Percentiles rank a stretch among this genome's conserved stretches.
Evolutionary conservation across 2,888 invertebrate genomes (phyloP).

Genomic region (Ichneumoninae sp.): DNA sequence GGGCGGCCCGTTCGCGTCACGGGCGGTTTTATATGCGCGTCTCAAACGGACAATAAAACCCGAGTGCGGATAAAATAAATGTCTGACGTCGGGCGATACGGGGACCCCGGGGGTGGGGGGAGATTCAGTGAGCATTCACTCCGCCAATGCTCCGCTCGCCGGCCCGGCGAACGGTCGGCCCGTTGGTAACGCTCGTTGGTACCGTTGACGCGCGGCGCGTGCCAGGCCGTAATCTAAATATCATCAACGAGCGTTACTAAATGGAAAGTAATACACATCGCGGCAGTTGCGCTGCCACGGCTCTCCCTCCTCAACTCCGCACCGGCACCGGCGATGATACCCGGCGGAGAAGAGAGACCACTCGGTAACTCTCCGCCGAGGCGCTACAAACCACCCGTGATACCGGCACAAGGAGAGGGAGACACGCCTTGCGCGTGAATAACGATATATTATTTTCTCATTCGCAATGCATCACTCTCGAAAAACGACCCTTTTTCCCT

Average conservation of each 20-base stretch:
- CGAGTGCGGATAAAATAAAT: slow-evolving; percentile 48
- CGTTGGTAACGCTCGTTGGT: slow-evolving; percentile 19
- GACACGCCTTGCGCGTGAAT: slow-evolving; percentile 66
- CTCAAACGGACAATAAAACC: slow-evolving; percentile 61
- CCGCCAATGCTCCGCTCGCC: slow-evolving; percentile 26
- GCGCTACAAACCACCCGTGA: slow-evolving; percentile 62
- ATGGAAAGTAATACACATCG: slow-evolving; percentile 70
- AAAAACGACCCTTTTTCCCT: slow-evolving; percentile 63
- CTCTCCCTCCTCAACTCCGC: neutral
- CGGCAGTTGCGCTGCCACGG: slow-evolving; percentile 36
- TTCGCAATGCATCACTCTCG: slow-evolving; percentile 70
- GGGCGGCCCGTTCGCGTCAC: slow-evolving; percentile 17
- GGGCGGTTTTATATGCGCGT: slow-evolving; percentile 42
- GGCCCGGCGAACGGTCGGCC: slow-evolving; percentile 6
- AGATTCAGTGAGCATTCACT: slow-evolving; percentile 57
- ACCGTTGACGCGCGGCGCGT: slow-evolving; percentile 69
- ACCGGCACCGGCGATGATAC: slow-evolving; percentile 51
- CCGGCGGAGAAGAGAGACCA: slow-evolving; percentile 28
- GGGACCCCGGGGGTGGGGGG: slow-evolving; percentile 16
- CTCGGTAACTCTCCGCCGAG: slow-evolving; percentile 16
- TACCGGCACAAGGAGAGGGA: slow-evolving; percentile 45
- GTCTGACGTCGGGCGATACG: slow-evolving; percentile 19
- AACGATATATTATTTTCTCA: slow-evolving; percentile 71
- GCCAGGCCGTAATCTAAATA: slow-evolving; percentile 70
- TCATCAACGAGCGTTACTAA: slow-evolving; percentile 71